Percentiles rank a stretch among this genome's conserved stretches.
These are phyloP conservation scores for Ectemnius continuus DNA, from an alignment of 2,888 invertebrate genomes.

Conservation along the genomic window DNA sequence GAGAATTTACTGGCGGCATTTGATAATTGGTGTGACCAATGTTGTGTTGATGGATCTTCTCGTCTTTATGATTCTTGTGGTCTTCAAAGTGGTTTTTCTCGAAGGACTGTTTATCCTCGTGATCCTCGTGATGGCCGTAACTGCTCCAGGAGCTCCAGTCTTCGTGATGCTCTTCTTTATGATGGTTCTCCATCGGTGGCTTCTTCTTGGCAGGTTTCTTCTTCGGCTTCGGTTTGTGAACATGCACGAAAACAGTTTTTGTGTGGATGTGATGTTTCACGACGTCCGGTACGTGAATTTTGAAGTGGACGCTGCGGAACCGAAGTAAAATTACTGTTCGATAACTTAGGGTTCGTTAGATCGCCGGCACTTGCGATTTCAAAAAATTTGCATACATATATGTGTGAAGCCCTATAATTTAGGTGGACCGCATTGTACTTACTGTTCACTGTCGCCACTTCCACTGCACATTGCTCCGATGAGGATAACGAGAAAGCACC, in stretches of 20 bases:
- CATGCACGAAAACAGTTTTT: conserved; percentile 81
- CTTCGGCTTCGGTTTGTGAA: conserved; percentile 71
- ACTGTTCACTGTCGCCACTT: conserved; percentile 64
- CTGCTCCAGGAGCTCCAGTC: conserved; percentile 71
- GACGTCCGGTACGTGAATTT: conserved; percentile 81
- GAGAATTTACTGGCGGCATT: neutral
- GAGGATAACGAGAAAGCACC: conserved; percentile 55
- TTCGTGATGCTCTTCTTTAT: conserved; percentile 78
- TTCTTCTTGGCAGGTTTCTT: conserved; percentile 41
- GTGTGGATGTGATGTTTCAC: conserved; percentile 82
- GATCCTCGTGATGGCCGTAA: conserved; percentile 65
- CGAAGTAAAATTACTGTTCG: neutral
- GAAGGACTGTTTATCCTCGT: conserved; percentile 36
- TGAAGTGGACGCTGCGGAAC: conserved; percentile 80
- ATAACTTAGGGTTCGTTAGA: too few relatives aligned
- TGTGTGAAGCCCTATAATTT: neutral
- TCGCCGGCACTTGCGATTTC: neutral
- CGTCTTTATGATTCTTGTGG: conserved; percentile 42
- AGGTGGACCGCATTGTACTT: conserved; percentile 47
- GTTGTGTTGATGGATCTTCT: conserved; percentile 16
- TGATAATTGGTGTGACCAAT: conserved; percentile 3
- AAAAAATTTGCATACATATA: conserved; percentile 30
- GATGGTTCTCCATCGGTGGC: conserved; percentile 32
- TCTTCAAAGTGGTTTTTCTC: conserved; percentile 26
- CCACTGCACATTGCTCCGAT: conserved; percentile 48